Percentiles rank a stretch among this genome's conserved stretches.
Conservation (phyloP, 2,797 vertebrate genomes). For the Acanthopagrus latus region DNA sequence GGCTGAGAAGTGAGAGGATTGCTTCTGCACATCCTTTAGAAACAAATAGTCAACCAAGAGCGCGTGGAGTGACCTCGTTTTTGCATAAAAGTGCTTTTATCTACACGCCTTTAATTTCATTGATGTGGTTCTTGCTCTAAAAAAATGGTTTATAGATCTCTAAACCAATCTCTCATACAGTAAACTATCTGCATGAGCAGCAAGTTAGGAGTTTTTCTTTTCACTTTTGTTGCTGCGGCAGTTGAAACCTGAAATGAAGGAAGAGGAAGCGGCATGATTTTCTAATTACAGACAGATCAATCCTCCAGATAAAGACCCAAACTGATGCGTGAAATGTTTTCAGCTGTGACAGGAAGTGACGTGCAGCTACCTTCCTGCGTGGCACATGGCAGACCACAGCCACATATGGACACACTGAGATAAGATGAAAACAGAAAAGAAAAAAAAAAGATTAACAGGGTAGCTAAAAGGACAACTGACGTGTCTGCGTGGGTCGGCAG, state of each 20-base stretch:
- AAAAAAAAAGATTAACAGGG: slow-evolving; percentile 23
- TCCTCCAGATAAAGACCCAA: slow-evolving; percentile 6
- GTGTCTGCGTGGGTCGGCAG: background rate
- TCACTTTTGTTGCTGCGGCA: too few relatives aligned
- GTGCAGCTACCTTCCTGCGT: slow-evolving; percentile 73
- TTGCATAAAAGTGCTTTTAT: background rate
- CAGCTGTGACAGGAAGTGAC: slow-evolving; percentile 75
- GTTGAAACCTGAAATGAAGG: background rate
- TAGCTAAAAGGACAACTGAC: background rate
- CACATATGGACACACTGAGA: slow-evolving; percentile 53
- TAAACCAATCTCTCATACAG: background rate
- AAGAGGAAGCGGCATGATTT: slow-evolving; percentile 7
- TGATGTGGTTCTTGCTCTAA: background rate
- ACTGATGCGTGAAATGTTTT: slow-evolving; percentile 21
- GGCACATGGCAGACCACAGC: slow-evolving; percentile 47
- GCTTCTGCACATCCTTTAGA: slow-evolving; percentile 7
- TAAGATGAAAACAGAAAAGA: background rate
- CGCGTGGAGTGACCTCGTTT: slow-evolving; percentile 2
- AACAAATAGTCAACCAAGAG: slow-evolving; percentile 18
- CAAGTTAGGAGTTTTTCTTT: background rate
- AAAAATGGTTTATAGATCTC: background rate
- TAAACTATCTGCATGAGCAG: background rate
- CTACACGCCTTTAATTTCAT: background rate
- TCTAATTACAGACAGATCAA: background rate
- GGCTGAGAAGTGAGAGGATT: slow-evolving; percentile 22